These are phyloP conservation scores for Neomonachus schauinslandi DNA, from an alignment of 2,113 vertebrate genomes.

Conservation along the genomic window DNA sequence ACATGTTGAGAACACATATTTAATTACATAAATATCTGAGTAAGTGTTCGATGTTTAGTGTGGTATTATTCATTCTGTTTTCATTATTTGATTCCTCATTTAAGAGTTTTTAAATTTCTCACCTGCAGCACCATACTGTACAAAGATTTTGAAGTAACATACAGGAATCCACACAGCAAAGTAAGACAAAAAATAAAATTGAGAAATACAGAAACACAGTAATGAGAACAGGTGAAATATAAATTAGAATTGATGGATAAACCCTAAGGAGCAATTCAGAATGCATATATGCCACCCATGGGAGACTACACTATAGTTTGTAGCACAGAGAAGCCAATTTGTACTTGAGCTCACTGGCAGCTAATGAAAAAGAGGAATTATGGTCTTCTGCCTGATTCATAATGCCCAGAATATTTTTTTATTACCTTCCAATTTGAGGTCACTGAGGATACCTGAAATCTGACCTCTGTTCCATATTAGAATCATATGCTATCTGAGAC, in stretches of 20 bases:
- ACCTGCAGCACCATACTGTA: neutral
- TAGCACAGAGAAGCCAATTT: neutral
- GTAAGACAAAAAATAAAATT: constrained; percentile 25
- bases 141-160: constrained; percentile 41
- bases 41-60: constrained; percentile 8
- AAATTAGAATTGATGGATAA: neutral
- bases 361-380: neutral
- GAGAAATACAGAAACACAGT: neutral
- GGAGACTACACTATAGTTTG: constrained; percentile 2
- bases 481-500: neutral
- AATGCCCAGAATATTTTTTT: neutral
- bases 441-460: neutral
- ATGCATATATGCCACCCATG: neutral
- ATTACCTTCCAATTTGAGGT: constrained; percentile 1
- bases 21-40: constrained; percentile 28
- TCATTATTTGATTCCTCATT: neutral
- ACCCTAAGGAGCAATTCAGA: neutral
- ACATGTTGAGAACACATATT: neutral
- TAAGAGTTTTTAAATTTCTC: neutral
- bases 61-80: neutral
- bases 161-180: neutral
- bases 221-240: constrained; percentile 38
- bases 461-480: neutral
- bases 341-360: neutral
- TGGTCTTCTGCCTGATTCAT: neutral